Conservation (phyloP, 2,113 vertebrate species). For the Melanotaenia duboulayi region DNA sequence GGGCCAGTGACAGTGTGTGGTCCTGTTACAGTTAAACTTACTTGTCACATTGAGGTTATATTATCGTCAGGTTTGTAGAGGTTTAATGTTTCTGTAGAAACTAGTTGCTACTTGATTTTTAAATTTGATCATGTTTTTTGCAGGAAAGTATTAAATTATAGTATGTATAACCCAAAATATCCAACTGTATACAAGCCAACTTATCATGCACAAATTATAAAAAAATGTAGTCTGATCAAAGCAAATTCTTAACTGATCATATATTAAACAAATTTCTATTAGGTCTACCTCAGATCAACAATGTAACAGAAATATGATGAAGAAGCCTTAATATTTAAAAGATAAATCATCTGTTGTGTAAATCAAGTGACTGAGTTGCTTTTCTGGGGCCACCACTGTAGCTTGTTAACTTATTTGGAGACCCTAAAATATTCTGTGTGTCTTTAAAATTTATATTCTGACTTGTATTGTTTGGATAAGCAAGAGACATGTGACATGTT, state of each 20-base stretch:
- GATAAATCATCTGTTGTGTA: background rate
- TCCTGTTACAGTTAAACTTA: constrained; percentile 39
- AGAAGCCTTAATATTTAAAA: constrained; percentile 3
- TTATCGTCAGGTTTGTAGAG: constrained; percentile 35
- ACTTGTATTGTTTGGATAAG: constrained; percentile 41
- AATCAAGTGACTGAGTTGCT: constrained; percentile 10
- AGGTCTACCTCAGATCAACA: background rate
- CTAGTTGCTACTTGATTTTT: background rate
- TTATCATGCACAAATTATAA: background rate
- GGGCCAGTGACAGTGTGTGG: constrained; percentile 21
- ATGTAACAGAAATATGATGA: background rate
- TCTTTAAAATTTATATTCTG: no score
- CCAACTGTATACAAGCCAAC: background rate
- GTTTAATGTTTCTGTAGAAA: background rate
- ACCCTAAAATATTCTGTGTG: constrained; percentile 4
- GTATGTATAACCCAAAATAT: background rate
- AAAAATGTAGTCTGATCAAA: background rate
- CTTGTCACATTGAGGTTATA: constrained; percentile 15
- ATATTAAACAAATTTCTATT: background rate
- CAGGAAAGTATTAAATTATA: background rate
- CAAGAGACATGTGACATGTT: constrained; percentile 13
- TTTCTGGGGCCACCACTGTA: background rate
- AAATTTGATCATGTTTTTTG: background rate
- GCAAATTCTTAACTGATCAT: background rate
- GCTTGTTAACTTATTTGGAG: background rate